phyloP scores from a whole-genome alignment of 2,888 invertebrate genomes.

The Cryptocheilus praepositus region DNA sequence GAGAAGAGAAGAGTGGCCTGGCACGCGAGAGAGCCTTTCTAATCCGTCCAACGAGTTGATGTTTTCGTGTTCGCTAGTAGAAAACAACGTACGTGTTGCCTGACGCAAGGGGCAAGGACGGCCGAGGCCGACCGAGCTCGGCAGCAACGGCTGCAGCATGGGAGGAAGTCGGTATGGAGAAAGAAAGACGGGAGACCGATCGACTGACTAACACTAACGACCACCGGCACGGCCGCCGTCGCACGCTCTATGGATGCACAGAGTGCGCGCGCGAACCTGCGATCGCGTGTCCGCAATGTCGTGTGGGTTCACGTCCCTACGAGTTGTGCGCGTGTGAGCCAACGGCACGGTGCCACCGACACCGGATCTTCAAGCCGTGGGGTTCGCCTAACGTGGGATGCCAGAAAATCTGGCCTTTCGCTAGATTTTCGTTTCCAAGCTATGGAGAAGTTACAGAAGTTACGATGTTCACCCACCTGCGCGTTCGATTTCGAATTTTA shows the following conservation, averaged over 20 bases:
- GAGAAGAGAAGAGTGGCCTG: slow-evolving; percentile 23
- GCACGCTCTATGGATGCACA: background rate
- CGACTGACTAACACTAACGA: slow-evolving; percentile 21
- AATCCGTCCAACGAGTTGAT: slow-evolving; percentile 62
- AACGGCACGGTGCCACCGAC: slow-evolving; percentile 28
- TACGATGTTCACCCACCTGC: too few species aligned
- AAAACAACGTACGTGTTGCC: slow-evolving; percentile 62
- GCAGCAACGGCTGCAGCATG: slow-evolving; percentile 29
- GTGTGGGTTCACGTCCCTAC: background rate
- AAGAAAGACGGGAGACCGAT: slow-evolving; percentile 35
- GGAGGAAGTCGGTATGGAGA: slow-evolving; percentile 46
- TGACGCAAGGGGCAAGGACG: slow-evolving; percentile 72
- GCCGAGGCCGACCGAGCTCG: slow-evolving; percentile 68
- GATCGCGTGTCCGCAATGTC: slow-evolving; percentile 8
- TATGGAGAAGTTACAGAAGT: too few species aligned
- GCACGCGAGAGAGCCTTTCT: slow-evolving; percentile 65
- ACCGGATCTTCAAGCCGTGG: slow-evolving; percentile 20
- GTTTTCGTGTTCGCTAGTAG: slow-evolving; percentile 69
- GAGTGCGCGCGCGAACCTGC: slow-evolving; percentile 9
- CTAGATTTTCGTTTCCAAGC: too few species aligned
- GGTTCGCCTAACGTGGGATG: slow-evolving; percentile 1
- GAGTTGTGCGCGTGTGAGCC: slow-evolving; percentile 16
- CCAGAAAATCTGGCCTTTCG: too few species aligned
- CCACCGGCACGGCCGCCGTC: too few species aligned
- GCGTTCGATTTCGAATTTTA: too few species aligned